Evolutionary conservation across 2,113 vertebrate species (phyloP), one percentile per base, ranked within the genome.

Genomic region (Cichladusa arquata): DNA sequence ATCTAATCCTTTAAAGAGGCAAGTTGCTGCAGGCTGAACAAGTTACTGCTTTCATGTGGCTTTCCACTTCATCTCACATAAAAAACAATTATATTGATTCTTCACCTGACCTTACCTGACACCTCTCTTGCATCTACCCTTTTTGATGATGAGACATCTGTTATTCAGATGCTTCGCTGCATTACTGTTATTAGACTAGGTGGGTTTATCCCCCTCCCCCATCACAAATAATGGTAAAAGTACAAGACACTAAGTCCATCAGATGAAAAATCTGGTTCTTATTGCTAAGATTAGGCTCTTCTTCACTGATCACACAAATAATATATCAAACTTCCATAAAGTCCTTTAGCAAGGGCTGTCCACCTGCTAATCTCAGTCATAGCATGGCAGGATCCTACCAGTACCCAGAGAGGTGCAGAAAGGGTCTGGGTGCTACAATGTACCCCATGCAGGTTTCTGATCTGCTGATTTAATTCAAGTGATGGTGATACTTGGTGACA

Each of bases 21-120:
- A 93, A 88, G 91, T 62, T 66, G 81, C 87, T 94, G 51, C 93
- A 93, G 74, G 87, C 81, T 83, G 70, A 91, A 76, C 62, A 34
- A 80, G 81, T 92, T 93, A 51, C 36, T 73, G 36, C 87, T 96
- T 91, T 95, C 84, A 88, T 88, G 78, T 95, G 93, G 87, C 62
- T 96, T 97, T 94, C 66, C 47, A 56, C 57, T 81, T 91, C 80
- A 70, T 89, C 54, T 88, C 18, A 23, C 38, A 80, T 94, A 82
- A 95, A 86, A 96, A 34, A 11, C 58, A 82, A 54, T 79, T 92
- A 89, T 67, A 79, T 3, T 57, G 57, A 76, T 87, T 95, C 61
- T 81, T 81, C 73, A 94, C 73, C 70, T 93, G 92, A 86, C 60
- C 61, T 89, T 95, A 91, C 89, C 91, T 95, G 86, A 77, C 53